Evolutionary conservation across 2,797 vertebrate species (phyloP), one percentile per base, ranked within the genome.

Genomic region (Myotis daubentonii): DNA sequence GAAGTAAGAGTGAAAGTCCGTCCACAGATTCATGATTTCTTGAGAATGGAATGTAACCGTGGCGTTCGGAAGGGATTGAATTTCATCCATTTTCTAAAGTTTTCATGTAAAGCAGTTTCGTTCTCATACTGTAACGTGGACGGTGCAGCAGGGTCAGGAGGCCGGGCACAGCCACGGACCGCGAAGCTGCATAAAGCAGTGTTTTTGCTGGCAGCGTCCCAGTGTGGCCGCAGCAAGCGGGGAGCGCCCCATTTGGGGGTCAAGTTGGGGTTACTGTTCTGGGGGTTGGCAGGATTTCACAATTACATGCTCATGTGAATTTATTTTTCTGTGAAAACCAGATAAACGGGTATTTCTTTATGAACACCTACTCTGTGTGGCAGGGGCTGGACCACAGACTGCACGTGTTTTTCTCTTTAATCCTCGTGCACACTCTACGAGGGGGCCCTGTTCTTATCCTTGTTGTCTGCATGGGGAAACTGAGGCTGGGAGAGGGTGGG

Each of bases 11-110:
- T 16, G n/a, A 78, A 81, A 66, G 78, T 91, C 60, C 1, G 38
- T 49, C 30, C 36, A 23, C 23, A 16, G 3, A 28, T 55, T 8
- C 22, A 25, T 88, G 95, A 74, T 66, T 86, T 92, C 84, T 87
- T 80, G 30, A 28, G 82, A 72, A n/a, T 93, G 94, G 90, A 95
- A 90, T 80, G 95, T 55, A 36, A 47, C 74, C 68, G 0, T 41
- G 47, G 47, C 25, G 3, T 85, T 76, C 57, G 33, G 20, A 44
- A 72, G 0, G 3, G 53, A 55, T 90, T 44, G 49, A 33, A 6
- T 91, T 97, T 60, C 90, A 17, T 47, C 51, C 2, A 2, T 75
- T 86, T 71, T 82, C 57, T 86, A 2, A 53, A 57, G 53, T 75
- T 88, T 92, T 91, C 93, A 78, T 8, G 17, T 68, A 47, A 68